Conservation (phyloP, 2,797 vertebrate genomes). For the Odontamblyopus lacepedii region DNA sequence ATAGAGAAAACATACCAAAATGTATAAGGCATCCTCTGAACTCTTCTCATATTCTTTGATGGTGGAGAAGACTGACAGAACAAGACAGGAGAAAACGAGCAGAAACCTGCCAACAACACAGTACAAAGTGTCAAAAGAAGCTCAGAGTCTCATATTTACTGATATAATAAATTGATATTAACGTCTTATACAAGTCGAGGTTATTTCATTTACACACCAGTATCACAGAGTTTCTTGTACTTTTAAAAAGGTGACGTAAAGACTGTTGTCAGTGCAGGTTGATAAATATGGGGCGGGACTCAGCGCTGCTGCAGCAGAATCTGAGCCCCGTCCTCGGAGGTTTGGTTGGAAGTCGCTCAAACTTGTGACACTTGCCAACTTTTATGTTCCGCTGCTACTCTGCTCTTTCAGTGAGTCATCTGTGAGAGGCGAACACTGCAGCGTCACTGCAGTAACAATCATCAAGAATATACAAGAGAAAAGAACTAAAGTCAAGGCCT, state of each 20-base stretch:
- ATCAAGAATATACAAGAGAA: background rate
- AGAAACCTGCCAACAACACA: conserved; percentile 82
- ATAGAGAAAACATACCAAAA: conserved; percentile 81
- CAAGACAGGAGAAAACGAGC: conserved; percentile 95
- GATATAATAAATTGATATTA: background rate
- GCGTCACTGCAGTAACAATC: background rate
- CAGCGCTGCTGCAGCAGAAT: background rate
- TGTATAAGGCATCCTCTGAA: conserved; percentile 95
- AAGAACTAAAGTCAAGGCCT: conserved; percentile 28
- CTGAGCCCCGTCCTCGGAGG: background rate
- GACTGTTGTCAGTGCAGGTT: background rate
- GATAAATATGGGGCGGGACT: background rate
- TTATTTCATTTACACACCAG: background rate
- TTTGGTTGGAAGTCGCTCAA: background rate
- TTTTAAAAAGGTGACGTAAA: background rate
- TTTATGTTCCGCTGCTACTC: background rate
- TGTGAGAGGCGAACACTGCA: background rate
- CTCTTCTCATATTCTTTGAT: conserved; percentile 97
- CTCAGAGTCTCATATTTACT: no score
- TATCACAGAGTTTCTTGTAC: background rate
- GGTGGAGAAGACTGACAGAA: conserved; percentile 97
- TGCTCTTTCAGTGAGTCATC: conserved; percentile 1
- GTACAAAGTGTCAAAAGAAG: conserved; percentile 3
- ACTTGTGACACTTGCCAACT: conserved; percentile 8
- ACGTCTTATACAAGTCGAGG: background rate